phyloP scores from a whole-genome alignment of 2,797 vertebrate genomes.

The Poecilia gillii region DNA sequence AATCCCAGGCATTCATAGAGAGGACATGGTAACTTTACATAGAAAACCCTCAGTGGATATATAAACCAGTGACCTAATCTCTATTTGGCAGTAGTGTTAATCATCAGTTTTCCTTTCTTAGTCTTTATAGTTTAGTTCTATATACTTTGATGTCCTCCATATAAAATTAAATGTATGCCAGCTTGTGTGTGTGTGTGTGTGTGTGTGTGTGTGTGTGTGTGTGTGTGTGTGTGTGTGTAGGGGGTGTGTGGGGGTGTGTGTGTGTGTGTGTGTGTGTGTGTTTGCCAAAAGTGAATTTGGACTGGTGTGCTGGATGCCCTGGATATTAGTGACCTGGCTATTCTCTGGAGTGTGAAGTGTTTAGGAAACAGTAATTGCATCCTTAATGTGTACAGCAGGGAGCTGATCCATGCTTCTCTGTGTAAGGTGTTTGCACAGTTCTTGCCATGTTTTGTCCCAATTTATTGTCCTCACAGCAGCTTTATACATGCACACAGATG shows the following conservation, averaged over 20 bases:
- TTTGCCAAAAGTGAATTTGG: slow-evolving; percentile 28
- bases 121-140: neutral
- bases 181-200: slow-evolving; percentile 20
- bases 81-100: neutral
- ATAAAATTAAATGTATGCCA: neutral
- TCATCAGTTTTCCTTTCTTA: neutral
- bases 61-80: neutral
- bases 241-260: no score
- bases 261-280: slow-evolving; percentile 22
- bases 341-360: slow-evolving; percentile 70
- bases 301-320: slow-evolving; percentile 49
- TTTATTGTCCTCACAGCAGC: neutral
- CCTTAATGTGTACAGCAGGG: slow-evolving; percentile 71
- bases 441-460: neutral
- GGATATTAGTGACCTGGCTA: slow-evolving; percentile 73
- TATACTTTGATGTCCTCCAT: neutral
- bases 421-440: neutral
- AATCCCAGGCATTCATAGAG: neutral
- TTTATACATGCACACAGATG: neutral
- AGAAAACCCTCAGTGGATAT: neutral
- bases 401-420: slow-evolving; percentile 58
- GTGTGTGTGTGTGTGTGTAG: no score
- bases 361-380: slow-evolving; percentile 66
- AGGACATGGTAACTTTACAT: neutral
- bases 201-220: no score